Evolutionary conservation across 2,888 invertebrate genomes (phyloP).

Genomic region (Antheraea assamensis): DNA sequence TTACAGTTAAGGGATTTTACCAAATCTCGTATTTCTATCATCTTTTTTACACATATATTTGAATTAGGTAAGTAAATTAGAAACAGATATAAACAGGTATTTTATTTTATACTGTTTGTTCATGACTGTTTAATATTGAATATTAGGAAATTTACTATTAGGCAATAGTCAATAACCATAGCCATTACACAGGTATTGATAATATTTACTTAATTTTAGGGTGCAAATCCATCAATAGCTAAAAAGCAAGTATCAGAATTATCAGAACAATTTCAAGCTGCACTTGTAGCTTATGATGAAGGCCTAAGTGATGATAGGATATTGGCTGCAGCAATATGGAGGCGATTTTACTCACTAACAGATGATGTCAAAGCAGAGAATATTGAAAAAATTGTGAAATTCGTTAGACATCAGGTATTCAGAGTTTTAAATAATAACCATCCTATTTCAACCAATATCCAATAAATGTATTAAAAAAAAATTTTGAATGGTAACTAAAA

Average conservation of each 20-base stretch:
- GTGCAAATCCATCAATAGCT: constrained; percentile 83
- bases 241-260: constrained; percentile 85
- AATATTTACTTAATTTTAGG: constrained; percentile 64
- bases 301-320: constrained; percentile 90
- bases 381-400: constrained; percentile 87
- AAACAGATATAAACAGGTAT: too few species aligned
- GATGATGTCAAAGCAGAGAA: constrained; percentile 84
- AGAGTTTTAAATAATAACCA: neutral
- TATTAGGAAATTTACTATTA: too few species aligned
- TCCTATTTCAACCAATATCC: neutral
- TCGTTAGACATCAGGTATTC: constrained; percentile 88
- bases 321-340: constrained; percentile 93
- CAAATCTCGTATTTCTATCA: too few species aligned
- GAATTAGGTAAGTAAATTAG: too few species aligned
- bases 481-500: too few species aligned
- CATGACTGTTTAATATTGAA: too few species aligned
- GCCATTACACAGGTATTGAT: neutral
- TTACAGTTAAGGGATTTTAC: too few species aligned
- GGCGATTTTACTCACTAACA: constrained; percentile 87
- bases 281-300: constrained; percentile 93
- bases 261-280: constrained; percentile 91
- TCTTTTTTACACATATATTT: too few species aligned
- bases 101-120: too few species aligned
- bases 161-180: too few species aligned
- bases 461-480: too few species aligned